Percentiles rank a stretch among this genome's conserved stretches.
Evolutionary conservation across 1,140 invertebrate genomes (phyloP).

Genomic region (Microplitis demolitor): DNA sequence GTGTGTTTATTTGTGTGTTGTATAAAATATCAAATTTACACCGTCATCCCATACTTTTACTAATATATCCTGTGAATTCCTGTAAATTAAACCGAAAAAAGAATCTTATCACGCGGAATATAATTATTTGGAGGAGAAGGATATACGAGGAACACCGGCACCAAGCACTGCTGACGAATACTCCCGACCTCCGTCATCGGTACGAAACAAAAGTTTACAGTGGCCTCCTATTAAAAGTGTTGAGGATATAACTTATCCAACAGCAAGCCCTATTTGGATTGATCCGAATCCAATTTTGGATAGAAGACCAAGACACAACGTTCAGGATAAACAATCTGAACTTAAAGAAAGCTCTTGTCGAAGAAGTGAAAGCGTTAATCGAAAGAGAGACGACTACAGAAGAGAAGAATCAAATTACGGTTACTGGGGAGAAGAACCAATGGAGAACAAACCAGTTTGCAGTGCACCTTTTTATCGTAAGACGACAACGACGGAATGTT

Average conservation of each 20-base stretch:
- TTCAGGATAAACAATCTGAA: slow-evolving; percentile 43
- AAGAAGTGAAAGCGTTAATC: slow-evolving; percentile 37
- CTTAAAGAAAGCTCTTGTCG: slow-evolving; percentile 38
- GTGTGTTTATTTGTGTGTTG: slow-evolving; percentile 27
- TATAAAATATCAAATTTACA: background rate
- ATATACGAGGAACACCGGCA: background rate
- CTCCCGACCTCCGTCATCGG: slow-evolving; percentile 29
- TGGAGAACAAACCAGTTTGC: slow-evolving; percentile 53
- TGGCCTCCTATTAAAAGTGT: slow-evolving; percentile 55
- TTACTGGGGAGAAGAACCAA: slow-evolving; percentile 20
- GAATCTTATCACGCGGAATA: slow-evolving; percentile 21
- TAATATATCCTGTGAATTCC: background rate
- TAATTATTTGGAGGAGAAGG: slow-evolving; percentile 32
- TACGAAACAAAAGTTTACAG: slow-evolving; percentile 41
- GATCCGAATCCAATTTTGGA: slow-evolving; percentile 52
- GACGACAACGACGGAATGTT: slow-evolving; percentile 42
- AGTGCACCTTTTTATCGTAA: slow-evolving; percentile 48
- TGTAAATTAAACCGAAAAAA: background rate
- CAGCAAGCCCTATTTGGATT: slow-evolving; percentile 58
- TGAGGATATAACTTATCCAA: slow-evolving; percentile 58
- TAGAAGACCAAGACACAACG: slow-evolving; percentile 34
- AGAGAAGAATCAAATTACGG: slow-evolving; percentile 23
- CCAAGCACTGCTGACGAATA: background rate
- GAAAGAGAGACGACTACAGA: slow-evolving; percentile 29
- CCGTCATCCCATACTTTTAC: slow-evolving; percentile 6